Evolutionary conservation across 2,797 vertebrate genomes (phyloP).

Genomic region (Sphenodon punctatus): DNA sequence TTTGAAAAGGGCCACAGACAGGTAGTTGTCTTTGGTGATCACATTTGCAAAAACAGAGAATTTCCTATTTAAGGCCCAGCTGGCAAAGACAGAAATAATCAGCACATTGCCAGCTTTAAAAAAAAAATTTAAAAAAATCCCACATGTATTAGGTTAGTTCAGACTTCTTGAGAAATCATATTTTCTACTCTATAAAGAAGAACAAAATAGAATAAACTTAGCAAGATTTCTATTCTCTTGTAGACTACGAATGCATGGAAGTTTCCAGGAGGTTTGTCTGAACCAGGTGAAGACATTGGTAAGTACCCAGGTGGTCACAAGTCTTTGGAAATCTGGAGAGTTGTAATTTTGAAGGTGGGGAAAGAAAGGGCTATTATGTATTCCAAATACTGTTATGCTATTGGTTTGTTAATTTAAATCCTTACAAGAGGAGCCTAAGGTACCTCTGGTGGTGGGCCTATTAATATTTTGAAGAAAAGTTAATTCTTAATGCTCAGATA

Average conservation of each 20-base stretch:
- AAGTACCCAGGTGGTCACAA: slow-evolving; percentile 60
- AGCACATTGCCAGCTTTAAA: not conserved
- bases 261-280: slow-evolving; percentile 93
- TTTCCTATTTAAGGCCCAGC: slow-evolving; percentile 16
- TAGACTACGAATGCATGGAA: slow-evolving; percentile 92
- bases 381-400: too few relatives aligned
- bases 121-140: slow-evolving; percentile 2
- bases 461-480: not conserved
- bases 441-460: not conserved
- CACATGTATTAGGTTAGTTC: not conserved
- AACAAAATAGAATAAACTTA: not conserved
- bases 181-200: not conserved
- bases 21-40: slow-evolving; percentile 19
- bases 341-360: too few relatives aligned
- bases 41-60: slow-evolving; percentile 43
- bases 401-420: not conserved
- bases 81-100: not conserved
- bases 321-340: not conserved
- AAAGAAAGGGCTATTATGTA: too few relatives aligned
- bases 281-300: slow-evolving; percentile 95
- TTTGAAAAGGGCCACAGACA: too few relatives aligned
- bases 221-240: slow-evolving; percentile 39
- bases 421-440: not conserved
- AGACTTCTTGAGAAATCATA: not conserved
- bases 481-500: slow-evolving; percentile 4